phyloP scores from a whole-genome alignment of 1,140 invertebrate genomes.

The Drosophila tristis region DNA sequence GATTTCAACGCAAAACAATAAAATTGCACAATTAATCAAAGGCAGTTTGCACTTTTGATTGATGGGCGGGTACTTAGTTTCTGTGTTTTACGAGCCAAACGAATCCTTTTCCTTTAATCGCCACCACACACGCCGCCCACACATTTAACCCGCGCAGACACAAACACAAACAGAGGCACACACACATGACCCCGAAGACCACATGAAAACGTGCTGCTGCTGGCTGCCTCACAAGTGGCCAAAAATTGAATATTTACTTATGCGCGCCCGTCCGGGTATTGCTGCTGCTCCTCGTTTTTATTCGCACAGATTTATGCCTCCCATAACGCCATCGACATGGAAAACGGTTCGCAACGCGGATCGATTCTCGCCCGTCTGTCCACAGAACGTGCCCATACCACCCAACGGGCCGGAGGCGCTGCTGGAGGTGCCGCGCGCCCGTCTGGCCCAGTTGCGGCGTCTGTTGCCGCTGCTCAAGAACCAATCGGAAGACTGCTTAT shows the following conservation, averaged over 20 bases:
- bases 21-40: conserved; percentile 81
- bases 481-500: conserved; percentile 98
- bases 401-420: conserved; percentile 90
- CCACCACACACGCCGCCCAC: neutral
- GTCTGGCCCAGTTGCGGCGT: conserved; percentile 92
- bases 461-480: conserved; percentile 92
- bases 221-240: conserved; percentile 19
- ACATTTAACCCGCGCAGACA: neutral
- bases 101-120: conserved; percentile 37
- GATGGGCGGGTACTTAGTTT: conserved; percentile 67
- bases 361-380: conserved; percentile 94
- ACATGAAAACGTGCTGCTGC: conserved; percentile 31
- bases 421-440: conserved; percentile 90
- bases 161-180: conserved; percentile 6
- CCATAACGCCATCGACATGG: conserved; percentile 95
- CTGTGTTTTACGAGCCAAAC: conserved; percentile 30
- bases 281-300: conserved; percentile 22
- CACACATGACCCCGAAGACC: neutral
- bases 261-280: conserved; percentile 12
- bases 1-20: conserved; percentile 74
- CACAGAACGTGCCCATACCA: conserved; percentile 91
- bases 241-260: conserved; percentile 49
- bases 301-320: conserved; percentile 93
- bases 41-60: conserved; percentile 71
- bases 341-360: conserved; percentile 92